Evolutionary conservation across 1,140 invertebrate genomes (phyloP).

Genomic region (Caligus rogercresseyi): DNA sequence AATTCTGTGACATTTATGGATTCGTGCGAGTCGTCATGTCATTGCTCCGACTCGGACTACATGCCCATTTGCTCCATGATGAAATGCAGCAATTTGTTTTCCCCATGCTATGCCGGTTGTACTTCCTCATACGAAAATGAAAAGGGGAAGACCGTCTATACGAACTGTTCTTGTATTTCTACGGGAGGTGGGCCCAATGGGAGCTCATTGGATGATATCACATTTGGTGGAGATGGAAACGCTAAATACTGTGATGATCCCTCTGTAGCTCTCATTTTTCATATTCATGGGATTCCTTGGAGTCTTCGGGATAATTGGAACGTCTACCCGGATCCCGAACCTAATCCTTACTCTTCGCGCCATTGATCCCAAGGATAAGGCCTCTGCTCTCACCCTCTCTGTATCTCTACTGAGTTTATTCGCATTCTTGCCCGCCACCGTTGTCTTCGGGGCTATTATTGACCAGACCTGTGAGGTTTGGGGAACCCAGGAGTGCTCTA

Average conservation of each 20-base stretch:
- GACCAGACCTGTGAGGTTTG: constrained; percentile 4
- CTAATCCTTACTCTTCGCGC: background rate
- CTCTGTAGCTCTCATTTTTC: background rate
- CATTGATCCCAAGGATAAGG: constrained; percentile 9
- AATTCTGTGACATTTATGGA: background rate
- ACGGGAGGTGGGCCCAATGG: background rate
- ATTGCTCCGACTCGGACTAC: background rate
- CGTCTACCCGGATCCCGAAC: constrained; percentile 3
- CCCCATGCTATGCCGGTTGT: background rate
- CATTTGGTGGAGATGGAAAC: background rate
- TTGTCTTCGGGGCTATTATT: constrained; percentile 1
- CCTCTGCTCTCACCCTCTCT: background rate
- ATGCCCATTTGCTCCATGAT: background rate
- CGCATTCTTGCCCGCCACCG: background rate
- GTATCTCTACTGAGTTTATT: constrained; percentile 1
- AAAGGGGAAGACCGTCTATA: background rate
- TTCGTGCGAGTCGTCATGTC: background rate
- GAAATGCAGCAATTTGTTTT: background rate
- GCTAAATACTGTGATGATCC: background rate
- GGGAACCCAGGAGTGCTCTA: background rate
- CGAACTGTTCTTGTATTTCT: constrained; percentile 1
- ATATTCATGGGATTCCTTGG: background rate
- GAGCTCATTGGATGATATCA: background rate
- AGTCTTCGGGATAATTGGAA: background rate
- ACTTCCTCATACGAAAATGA: background rate